Base-by-base conservation (phyloP, 1,140 invertebrate genomes). In the Leptinotarsa undecemlineata region DNA sequence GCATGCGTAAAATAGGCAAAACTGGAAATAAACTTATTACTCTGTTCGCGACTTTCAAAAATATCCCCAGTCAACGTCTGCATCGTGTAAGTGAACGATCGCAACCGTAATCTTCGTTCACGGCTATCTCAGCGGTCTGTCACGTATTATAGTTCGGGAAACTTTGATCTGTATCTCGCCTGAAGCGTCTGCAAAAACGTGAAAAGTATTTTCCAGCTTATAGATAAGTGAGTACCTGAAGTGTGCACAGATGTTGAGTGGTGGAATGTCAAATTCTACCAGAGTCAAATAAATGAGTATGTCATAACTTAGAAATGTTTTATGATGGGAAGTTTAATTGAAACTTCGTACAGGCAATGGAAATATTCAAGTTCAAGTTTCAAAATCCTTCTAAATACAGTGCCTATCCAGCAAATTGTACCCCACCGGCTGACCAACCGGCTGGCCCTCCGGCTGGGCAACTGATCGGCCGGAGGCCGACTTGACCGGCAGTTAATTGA, bases 31-130 rank as follows among this genome's bases (percentile, higher is more conserved):
- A 57, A 57, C 17, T 19, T 57, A 57, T 57, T 57, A 57, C 51
- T 57, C 51, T 15, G 51, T 21, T 23, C 57, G 51, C 69, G 48
- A 33, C 48, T 62, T 71, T 71, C 69, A 61, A 71, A 51, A 69
- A 69, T 48, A 61, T 71, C 69, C 33, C 20, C 69, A 71, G 69
- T 71, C 23, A 23, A 23, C 23, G 48, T 60, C 48, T 61, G 42
- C 57, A 48, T 21, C 69, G 69, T 19, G 26, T 23, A 71, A 71
- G 8, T 60, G 48, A 61, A 61, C 51, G 69, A 51, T 61, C 69
- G 60, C 57, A 33, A 23, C 33, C 48, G 8, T 14, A 33, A 19
- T 42, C 26, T 33, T 68, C 48, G 57, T 51, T 71, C 69, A 51
- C 51, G 48, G 17, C 42, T 57, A 11, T 60, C 17, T 20, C 51